Base-by-base conservation (phyloP, 2,888 invertebrate genomes). In the Xanthorhoe spadicearia region DNA sequence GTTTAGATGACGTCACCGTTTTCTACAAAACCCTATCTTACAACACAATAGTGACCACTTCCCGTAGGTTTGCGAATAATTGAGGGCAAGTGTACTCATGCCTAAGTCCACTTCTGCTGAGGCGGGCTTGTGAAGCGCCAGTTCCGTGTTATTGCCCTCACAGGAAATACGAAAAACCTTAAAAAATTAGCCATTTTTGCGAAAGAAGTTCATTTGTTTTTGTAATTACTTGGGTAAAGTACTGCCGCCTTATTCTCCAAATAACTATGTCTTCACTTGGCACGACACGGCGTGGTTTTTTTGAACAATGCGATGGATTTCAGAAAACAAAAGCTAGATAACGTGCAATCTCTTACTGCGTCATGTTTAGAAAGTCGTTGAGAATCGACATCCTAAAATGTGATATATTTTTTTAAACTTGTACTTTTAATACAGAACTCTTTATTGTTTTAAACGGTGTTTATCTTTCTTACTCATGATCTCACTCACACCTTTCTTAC, bases 41-140 rank as follows among this genome's bases (percentile, higher is more conserved):
- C 15, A 35, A 17, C 18, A 54, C 53, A 53, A 61, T 49, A 38
- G 62, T 62, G 62, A 62, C 62, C 62, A 56, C 56, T 62, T 62
- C 9, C 50, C 51, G 35, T 19, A 43, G 28, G 23, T 51, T 51
- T n/a, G 50, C 50, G 54, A 38, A 58, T 66, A 66, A 66, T 61
- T 66, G 58, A 28, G 61, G 58, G 32, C 51, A 60, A 51, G 48
- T 55, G 56, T 43, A n/a, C 56, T 57, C 46, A 46, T 65, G 55
- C 50, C 50, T 46, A 32, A 54, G 46, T 51, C 38, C 43, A 49
- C 23, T 57, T 56, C 51, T 52, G 56, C 32, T 60, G 46, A 52
- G n/a, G 46, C 23, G 38, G 8, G 23, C 13, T 52, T 23, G 38
- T 19, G 50, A 43, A 56, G 38, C 49, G n/a, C 13, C 17, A 0